Conservation (phyloP, 2,113 vertebrate genomes). For the Glaucidium brasilianum region DNA sequence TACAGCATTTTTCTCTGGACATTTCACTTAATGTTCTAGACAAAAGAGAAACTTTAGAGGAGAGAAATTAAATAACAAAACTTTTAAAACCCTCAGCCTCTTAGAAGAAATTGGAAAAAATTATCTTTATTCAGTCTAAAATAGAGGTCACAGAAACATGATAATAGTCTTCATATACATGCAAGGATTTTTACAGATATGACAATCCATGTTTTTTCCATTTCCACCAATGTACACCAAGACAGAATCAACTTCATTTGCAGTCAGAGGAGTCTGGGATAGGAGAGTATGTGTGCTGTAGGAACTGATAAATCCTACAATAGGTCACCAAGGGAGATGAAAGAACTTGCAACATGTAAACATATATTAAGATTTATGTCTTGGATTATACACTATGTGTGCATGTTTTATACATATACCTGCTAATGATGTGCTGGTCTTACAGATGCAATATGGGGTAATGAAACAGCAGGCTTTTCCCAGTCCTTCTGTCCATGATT, state of each 20-base stretch:
- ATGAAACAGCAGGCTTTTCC: background rate
- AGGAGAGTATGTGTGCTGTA: background rate
- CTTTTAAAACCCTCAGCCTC: background rate
- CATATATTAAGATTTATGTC: background rate
- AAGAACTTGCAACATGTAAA: background rate
- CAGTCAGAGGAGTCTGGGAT: background rate
- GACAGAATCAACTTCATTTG: background rate
- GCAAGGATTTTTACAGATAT: background rate
- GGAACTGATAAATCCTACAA: background rate
- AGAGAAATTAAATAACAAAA: background rate
- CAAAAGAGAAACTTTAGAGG: background rate
- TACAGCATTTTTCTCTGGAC: background rate
- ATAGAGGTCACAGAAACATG: background rate
- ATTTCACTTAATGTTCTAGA: background rate
- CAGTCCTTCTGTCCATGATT: background rate
- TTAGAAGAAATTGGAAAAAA: background rate
- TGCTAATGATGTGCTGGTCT: background rate
- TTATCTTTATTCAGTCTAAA: background rate
- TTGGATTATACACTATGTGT: background rate
- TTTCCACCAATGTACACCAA: background rate
- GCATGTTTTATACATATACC: background rate
- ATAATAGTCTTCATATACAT: background rate
- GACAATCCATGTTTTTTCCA: background rate
- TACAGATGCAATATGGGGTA: background rate
- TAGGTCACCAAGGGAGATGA: background rate